Percentiles rank a stretch among this genome's conserved stretches.
phyloP scores from a whole-genome alignment of 2,113 vertebrate species.

The Campylomormyrus tamandua region DNA sequence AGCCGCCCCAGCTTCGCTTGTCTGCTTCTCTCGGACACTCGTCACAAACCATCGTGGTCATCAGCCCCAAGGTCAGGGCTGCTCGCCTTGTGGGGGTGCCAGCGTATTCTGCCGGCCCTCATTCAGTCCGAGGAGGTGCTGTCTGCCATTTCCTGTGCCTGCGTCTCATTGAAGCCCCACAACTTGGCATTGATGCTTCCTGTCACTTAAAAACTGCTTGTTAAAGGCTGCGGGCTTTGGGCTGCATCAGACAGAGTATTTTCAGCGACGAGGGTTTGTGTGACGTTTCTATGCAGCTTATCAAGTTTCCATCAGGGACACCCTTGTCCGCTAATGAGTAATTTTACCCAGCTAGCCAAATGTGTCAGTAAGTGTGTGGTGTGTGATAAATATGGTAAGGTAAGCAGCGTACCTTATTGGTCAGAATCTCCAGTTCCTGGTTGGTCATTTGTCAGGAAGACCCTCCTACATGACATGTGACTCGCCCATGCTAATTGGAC shows the following conservation, averaged over 20 bases:
- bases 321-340: neutral
- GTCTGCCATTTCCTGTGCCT: neutral
- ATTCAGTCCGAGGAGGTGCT: neutral
- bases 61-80: neutral
- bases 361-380: neutral
- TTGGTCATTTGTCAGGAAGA: neutral
- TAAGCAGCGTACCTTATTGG: neutral
- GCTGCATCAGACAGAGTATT: neutral
- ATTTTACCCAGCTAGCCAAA: neutral
- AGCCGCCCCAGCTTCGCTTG: neutral
- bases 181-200: neutral
- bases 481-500: neutral
- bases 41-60: neutral
- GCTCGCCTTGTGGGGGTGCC: neutral
- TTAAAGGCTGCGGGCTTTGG: neutral
- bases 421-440: neutral
- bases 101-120: neutral
- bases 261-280: neutral
- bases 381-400: neutral
- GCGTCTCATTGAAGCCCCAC: neutral
- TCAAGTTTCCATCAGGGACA: neutral
- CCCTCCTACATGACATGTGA: neutral
- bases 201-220: neutral
- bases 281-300: neutral
- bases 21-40: neutral